phyloP scores from a whole-genome alignment of 1,140 invertebrate species.

The Plectrocnemia conspersa region DNA sequence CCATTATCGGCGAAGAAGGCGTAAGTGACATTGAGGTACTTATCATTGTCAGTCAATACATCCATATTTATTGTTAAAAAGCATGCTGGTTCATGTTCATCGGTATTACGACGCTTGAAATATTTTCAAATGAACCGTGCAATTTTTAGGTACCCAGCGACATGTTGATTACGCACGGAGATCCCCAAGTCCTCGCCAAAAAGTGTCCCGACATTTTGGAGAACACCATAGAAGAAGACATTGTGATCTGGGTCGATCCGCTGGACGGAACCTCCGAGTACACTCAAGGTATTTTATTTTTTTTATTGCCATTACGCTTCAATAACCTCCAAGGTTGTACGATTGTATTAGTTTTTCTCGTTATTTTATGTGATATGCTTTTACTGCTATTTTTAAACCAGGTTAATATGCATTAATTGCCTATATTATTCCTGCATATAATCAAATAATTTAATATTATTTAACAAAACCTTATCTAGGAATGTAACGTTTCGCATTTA shows the following conservation, averaged over 20 bases:
- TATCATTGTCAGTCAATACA: not conserved
- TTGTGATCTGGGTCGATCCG: constrained; percentile 97
- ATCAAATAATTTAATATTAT: no score
- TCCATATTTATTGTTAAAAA: not conserved
- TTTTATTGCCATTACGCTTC: not conserved
- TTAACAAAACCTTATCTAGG: no score
- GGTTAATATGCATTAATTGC: no score
- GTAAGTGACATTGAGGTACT: constrained; percentile 53
- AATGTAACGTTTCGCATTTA: no score
- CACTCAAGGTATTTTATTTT: constrained; percentile 60
- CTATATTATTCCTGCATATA: no score
- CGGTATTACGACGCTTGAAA: not conserved
- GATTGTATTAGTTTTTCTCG: no score
- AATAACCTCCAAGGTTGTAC: no score
- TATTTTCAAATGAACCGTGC: not conserved
- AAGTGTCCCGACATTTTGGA: constrained; percentile 65
- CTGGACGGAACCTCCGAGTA: constrained; percentile 95
- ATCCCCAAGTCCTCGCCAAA: constrained; percentile 65
- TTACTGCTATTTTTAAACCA: no score
- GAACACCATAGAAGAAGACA: constrained; percentile 62
- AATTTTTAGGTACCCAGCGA: constrained; percentile 59
- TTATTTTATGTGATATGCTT: no score
- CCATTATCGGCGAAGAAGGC: constrained; percentile 93
- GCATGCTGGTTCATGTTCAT: not conserved
- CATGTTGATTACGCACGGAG: constrained; percentile 66